Conservation (phyloP, 2,113 vertebrate genomes). For the Syngnathus typhle region DNA sequence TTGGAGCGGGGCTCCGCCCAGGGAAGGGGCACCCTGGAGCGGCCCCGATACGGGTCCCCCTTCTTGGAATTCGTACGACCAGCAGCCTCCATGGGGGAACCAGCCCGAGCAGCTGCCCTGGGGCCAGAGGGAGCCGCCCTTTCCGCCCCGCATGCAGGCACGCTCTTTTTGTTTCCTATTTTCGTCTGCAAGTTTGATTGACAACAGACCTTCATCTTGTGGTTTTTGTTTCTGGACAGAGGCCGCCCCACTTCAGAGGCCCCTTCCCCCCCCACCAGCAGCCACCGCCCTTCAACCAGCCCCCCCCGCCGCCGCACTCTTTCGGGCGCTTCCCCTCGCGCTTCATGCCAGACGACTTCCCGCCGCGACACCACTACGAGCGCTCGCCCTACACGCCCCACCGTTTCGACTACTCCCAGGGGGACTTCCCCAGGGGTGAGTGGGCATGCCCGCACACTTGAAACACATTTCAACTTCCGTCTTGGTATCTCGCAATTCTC, state of each 20-base stretch:
- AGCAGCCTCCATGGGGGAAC: constrained; percentile 87
- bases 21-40: constrained; percentile 79
- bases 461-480: background rate
- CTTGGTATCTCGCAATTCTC: too few relatives aligned
- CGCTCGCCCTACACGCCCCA: constrained; percentile 87
- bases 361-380: constrained; percentile 91
- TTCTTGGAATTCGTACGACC: constrained; percentile 86
- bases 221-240: constrained; percentile 51
- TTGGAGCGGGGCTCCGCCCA: constrained; percentile 82
- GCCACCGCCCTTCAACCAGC: constrained; percentile 93
- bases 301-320: constrained; percentile 88
- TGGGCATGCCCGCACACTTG: background rate
- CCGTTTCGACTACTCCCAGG: constrained; percentile 91
- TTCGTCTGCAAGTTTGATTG: background rate
- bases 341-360: constrained; percentile 97
- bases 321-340: constrained; percentile 94
- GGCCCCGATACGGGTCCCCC: constrained; percentile 78
- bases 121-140: constrained; percentile 92
- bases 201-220: background rate
- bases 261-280: constrained; percentile 95
- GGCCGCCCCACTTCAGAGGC: constrained; percentile 91
- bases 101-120: constrained; percentile 92
- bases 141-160: constrained; percentile 81
- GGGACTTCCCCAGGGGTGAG: constrained; percentile 75
- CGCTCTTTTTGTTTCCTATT: constrained; percentile 1